Percentiles rank a stretch among this genome's conserved stretches.
These are phyloP conservation scores for Oreochromis tanganicae DNA, from an alignment of 2,113 vertebrate genomes.

Conservation along the genomic window DNA sequence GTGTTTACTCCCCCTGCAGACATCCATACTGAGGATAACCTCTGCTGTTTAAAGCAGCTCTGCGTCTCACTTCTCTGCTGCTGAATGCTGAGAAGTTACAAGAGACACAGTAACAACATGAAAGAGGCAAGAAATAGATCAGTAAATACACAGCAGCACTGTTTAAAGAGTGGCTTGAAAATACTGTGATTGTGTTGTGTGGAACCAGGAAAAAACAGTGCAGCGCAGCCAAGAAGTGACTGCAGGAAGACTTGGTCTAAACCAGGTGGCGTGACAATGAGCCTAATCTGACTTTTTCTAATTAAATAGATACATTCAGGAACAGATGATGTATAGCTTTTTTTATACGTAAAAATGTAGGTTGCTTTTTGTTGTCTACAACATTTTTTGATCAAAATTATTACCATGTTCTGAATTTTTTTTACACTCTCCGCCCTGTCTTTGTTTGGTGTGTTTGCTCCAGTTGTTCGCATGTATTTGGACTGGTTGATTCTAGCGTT, in stretches of 20 bases:
- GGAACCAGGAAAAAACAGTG: slow-evolving; percentile 31
- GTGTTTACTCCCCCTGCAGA: slow-evolving; percentile 78
- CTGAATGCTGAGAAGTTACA: slow-evolving; percentile 56
- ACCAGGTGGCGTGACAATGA: background rate
- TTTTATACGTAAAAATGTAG: background rate
- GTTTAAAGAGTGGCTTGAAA: slow-evolving; percentile 54
- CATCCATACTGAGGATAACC: slow-evolving; percentile 72
- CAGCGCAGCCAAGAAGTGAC: background rate
- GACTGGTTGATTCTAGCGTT: background rate
- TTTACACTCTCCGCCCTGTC: background rate
- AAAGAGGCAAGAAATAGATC: slow-evolving; percentile 62
- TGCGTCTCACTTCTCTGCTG: slow-evolving; percentile 52
- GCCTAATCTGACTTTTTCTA: background rate
- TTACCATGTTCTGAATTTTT: background rate
- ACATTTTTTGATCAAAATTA: background rate
- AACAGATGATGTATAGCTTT: background rate
- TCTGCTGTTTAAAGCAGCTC: slow-evolving; percentile 66
- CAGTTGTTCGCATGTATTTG: slow-evolving; percentile 6
- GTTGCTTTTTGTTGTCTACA: background rate
- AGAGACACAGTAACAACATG: slow-evolving; percentile 63
- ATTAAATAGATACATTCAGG: background rate
- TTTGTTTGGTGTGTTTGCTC: slow-evolving; percentile 4
- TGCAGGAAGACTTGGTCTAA: background rate
- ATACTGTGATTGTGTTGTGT: slow-evolving; percentile 32
- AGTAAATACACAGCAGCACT: slow-evolving; percentile 55